A percentile compares a stretch with the other conserved stretches of the same genome.
Conservation (phyloP, 2,113 vertebrate genomes). For the Proterorhinus semilunaris region DNA sequence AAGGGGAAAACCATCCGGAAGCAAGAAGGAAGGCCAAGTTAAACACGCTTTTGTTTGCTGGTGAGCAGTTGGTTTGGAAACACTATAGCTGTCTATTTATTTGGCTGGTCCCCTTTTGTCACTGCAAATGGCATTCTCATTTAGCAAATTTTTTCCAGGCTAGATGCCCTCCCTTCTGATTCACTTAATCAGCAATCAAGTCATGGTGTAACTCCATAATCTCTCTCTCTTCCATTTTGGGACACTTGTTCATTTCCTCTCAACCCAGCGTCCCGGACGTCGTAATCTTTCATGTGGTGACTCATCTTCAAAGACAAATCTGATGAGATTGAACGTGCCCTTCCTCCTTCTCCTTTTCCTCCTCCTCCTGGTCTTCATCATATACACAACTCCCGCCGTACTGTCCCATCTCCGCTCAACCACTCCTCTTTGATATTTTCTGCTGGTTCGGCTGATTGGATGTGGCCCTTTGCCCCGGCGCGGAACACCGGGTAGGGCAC, state of each 20-base stretch:
- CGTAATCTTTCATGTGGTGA: constrained; percentile 36
- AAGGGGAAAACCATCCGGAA: too few species aligned
- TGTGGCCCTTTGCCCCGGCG: constrained; percentile 45
- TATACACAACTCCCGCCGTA: constrained; percentile 18
- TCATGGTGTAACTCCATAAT: constrained; percentile 27
- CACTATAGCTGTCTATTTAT: not conserved
- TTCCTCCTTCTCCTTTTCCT: constrained; percentile 30
- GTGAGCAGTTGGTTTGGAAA: not conserved
- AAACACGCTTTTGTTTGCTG: not conserved
- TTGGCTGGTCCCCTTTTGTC: too few species aligned
- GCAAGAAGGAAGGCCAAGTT: too few species aligned
- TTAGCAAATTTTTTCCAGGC: too few species aligned
- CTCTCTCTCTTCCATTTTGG: constrained; percentile 40
- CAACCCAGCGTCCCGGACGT: constrained; percentile 37
- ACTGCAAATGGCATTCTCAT: too few species aligned
- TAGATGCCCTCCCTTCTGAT: too few species aligned
- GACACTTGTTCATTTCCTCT: constrained; percentile 27
- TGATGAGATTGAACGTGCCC: constrained; percentile 48
- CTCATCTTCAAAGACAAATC: constrained; percentile 38
- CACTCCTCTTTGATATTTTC: constrained; percentile 52
- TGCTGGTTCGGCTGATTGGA: constrained; percentile 48
- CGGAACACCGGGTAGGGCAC: constrained; percentile 21
- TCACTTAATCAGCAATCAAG: not conserved
- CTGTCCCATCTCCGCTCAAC: constrained; percentile 29
- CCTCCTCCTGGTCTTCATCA: constrained; percentile 3